Conservation (phyloP, 2,113 vertebrate genomes). For the Planiliza haematocheilus region DNA sequence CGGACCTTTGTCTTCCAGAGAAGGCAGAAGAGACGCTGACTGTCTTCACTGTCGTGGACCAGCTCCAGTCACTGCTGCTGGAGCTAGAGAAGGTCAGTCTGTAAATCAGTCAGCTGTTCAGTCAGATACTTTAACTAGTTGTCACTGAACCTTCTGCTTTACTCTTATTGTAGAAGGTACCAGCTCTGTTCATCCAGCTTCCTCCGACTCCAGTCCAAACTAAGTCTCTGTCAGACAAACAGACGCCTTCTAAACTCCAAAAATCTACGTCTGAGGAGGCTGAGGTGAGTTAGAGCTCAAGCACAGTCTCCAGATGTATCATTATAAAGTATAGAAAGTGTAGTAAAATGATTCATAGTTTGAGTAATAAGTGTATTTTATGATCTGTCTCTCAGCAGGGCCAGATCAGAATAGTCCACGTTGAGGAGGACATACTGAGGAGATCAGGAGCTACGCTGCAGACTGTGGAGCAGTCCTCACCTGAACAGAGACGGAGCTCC, state of each 20-base stretch:
- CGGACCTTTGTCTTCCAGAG: slow-evolving; percentile 84
- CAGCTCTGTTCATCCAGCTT: slow-evolving; percentile 71
- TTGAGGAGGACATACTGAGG: slow-evolving; percentile 68
- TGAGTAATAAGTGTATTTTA: not conserved
- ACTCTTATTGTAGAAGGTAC: slow-evolving; percentile 61
- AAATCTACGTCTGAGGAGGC: slow-evolving; percentile 1
- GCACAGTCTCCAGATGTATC: no score
- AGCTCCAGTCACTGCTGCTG: slow-evolving; percentile 84
- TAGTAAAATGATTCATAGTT: no score
- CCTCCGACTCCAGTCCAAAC: slow-evolving; percentile 42
- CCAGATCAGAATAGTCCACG: slow-evolving; percentile 63
- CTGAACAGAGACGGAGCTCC: slow-evolving; percentile 60
- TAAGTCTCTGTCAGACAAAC: slow-evolving; percentile 4
- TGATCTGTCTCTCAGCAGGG: slow-evolving; percentile 50
- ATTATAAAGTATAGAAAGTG: no score
- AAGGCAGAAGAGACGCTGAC: slow-evolving; percentile 81
- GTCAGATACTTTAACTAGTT: accelerated
- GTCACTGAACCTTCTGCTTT: not conserved
- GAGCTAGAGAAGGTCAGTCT: slow-evolving; percentile 86
- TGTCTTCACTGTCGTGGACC: slow-evolving; percentile 85
- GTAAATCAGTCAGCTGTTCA: accelerated
- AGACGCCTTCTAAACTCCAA: not conserved
- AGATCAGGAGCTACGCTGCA: slow-evolving; percentile 68
- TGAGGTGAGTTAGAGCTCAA: slow-evolving; percentile 50
- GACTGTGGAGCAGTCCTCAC: slow-evolving; percentile 60